Evolutionary conservation across 2,888 invertebrate species (phyloP).

Genomic region (Diabrotica balteata): DNA sequence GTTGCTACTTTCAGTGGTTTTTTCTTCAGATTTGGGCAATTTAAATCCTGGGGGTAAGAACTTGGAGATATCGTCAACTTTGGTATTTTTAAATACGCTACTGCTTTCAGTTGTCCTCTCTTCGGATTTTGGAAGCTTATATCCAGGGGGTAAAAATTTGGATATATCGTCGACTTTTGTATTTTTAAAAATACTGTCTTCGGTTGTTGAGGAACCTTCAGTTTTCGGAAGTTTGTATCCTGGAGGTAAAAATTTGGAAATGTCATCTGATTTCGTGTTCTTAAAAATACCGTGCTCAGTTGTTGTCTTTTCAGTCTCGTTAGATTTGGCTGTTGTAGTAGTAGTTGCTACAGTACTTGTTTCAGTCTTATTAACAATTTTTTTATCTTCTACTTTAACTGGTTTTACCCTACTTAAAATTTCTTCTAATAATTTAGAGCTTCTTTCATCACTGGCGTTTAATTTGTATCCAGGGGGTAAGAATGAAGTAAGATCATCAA

Average conservation of each 20-base stretch:
- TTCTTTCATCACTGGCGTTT: constrained; percentile 42
- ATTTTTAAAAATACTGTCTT: constrained; percentile 51
- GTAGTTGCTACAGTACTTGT: not conserved
- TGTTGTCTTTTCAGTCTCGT: constrained; percentile 30
- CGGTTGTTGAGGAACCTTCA: constrained; percentile 29
- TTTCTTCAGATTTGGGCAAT: constrained; percentile 49
- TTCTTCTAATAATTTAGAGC: constrained; percentile 44
- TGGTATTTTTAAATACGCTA: constrained; percentile 49
- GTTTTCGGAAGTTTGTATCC: constrained; percentile 60
- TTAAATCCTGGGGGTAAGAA: constrained; percentile 62
- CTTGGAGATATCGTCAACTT: constrained; percentile 53
- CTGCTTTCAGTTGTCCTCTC: constrained; percentile 27
- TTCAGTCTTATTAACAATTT: constrained; percentile 25
- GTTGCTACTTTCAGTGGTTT: constrained; percentile 41
- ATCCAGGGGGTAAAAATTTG: constrained; percentile 57
- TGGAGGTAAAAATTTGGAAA: constrained; percentile 58
- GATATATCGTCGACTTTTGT: constrained; percentile 56
- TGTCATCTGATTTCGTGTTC: constrained; percentile 55
- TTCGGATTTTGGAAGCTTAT: constrained; percentile 33
- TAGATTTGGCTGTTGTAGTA: not conserved
- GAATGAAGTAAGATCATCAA: constrained; percentile 51
- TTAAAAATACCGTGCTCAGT: constrained; percentile 34
- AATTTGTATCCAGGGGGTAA: constrained; percentile 60
- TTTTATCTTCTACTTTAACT: constrained; percentile 26
- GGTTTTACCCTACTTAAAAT: constrained; percentile 42